Evolutionary conservation across 2,888 invertebrate species (phyloP).

Genomic region (Eurois occulta): DNA sequence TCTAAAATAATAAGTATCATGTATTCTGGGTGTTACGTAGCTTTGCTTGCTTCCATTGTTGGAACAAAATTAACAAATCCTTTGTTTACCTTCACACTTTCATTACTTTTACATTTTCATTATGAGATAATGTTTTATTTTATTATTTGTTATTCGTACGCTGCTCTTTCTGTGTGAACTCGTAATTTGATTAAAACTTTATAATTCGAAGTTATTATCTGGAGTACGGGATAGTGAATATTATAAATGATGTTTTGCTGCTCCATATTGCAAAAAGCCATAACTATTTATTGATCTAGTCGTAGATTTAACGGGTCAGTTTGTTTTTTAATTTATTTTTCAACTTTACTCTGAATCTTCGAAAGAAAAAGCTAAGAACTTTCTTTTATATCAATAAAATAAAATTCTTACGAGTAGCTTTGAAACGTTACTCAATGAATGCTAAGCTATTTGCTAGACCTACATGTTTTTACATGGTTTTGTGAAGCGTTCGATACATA

Average conservation of each 20-base stretch:
- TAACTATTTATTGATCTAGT: conserved; percentile 1
- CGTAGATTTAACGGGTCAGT: not conserved
- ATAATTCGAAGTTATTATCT: conserved; percentile 42
- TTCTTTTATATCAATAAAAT: too few species aligned
- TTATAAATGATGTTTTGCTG: conserved; percentile 14
- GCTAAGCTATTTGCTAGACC: not conserved
- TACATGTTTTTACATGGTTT: not conserved
- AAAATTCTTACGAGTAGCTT: too few species aligned
- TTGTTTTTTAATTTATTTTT: not conserved
- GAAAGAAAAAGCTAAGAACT: not conserved
- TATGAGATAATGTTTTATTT: conserved; percentile 58
- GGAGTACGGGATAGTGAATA: conserved; percentile 12
- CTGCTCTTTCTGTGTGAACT: conserved; percentile 36
- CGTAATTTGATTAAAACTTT: conserved; percentile 48
- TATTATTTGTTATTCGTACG: conserved; percentile 51
- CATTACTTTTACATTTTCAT: conserved; percentile 62
- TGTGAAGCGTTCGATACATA: conserved; percentile 1
- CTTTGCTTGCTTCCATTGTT: conserved; percentile 54
- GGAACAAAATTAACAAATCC: conserved; percentile 59
- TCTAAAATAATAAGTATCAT: conserved; percentile 51
- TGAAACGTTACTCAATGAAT: not conserved
- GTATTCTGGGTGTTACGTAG: conserved; percentile 50
- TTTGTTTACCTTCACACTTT: conserved; percentile 62
- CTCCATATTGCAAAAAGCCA: not conserved
- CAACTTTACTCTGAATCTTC: not conserved